Conservation (phyloP, 1,140 invertebrate species). For the Cardiocondyla obscurior region DNA sequence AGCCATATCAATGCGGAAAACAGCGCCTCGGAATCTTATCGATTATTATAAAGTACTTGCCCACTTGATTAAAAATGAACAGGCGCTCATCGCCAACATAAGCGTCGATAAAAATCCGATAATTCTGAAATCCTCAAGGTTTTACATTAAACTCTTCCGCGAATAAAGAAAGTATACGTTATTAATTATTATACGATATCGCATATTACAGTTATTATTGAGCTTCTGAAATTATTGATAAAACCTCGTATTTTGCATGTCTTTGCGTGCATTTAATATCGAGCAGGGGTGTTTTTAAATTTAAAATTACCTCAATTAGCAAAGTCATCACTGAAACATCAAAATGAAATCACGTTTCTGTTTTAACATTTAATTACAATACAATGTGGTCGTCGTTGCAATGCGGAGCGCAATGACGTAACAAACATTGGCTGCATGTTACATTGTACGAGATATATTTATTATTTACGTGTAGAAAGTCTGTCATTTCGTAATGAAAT, state of each 20-base stretch:
- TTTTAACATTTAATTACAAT: neutral
- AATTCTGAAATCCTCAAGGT: neutral
- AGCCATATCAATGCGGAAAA: conserved; percentile 19
- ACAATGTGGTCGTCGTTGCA: neutral
- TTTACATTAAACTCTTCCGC: too few relatives aligned
- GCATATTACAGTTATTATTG: too few relatives aligned
- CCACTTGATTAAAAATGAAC: conserved; percentile 1
- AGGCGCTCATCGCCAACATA: neutral
- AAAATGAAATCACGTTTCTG: neutral
- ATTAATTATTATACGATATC: too few relatives aligned
- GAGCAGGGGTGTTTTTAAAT: too few relatives aligned
- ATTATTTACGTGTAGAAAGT: neutral
- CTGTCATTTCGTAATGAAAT: neutral
- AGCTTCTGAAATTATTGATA: neutral
- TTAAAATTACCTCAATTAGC: neutral
- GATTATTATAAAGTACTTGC: conserved; percentile 48
- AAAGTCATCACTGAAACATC: neutral
- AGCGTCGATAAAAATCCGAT: neutral
- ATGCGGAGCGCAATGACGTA: neutral
- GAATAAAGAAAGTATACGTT: too few relatives aligned
- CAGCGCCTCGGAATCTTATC: conserved; percentile 20
- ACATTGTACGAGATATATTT: neutral
- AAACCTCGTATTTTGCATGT: neutral
- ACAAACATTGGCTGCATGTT: neutral
- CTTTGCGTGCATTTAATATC: neutral